phyloP scores from a whole-genome alignment of 2,888 invertebrate species.

The Ephialtes manifestator region DNA sequence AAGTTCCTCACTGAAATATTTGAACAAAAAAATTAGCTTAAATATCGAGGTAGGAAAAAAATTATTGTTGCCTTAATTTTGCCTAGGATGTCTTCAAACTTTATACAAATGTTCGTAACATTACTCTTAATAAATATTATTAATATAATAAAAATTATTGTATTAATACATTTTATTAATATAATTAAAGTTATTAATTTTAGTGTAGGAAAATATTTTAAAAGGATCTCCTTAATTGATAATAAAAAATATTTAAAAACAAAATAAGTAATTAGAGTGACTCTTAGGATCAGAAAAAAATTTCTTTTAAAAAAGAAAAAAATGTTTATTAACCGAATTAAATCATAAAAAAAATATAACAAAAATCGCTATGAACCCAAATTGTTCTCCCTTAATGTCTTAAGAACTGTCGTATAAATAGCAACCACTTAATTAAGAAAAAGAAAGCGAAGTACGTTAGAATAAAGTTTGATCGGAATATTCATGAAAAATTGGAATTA shows the following conservation, averaged over 20 bases:
- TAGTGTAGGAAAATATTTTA: background rate
- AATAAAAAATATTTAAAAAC: background rate
- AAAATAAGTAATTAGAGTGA: too few relatives aligned
- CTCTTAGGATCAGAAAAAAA: too few relatives aligned
- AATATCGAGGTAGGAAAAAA: background rate
- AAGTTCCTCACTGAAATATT: background rate
- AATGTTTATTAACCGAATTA: background rate
- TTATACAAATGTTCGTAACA: background rate
- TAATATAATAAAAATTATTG: too few relatives aligned
- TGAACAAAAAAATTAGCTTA: too few relatives aligned
- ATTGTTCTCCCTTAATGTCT: too few relatives aligned
- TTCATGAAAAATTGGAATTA: constrained; percentile 35
- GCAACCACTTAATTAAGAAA: background rate
- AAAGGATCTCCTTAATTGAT: background rate
- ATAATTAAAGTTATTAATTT: background rate
- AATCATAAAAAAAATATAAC: background rate
- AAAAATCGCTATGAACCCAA: background rate
- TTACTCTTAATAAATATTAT: background rate
- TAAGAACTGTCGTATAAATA: too few relatives aligned
- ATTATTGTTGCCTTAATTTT: background rate
- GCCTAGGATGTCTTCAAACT: background rate
- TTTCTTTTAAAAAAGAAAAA: too few relatives aligned
- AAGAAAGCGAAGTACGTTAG: background rate
- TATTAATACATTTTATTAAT: too few relatives aligned
- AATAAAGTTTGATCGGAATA: background rate